Evolutionary conservation across 92 coral and sea anemone genomes (phyloP).

Genomic region (Parazoanthus atlanticus): DNA sequence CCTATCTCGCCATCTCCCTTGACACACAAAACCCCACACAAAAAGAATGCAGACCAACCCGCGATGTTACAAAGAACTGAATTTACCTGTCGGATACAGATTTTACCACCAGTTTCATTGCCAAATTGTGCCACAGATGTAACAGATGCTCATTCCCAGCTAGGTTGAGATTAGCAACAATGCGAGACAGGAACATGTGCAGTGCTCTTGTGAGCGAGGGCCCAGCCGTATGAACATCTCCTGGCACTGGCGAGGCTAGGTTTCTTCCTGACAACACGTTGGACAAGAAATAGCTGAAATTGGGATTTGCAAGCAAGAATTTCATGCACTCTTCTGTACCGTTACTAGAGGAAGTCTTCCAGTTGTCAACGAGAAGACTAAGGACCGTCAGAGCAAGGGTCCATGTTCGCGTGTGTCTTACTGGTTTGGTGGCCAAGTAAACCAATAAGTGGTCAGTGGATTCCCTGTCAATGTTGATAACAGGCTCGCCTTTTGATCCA

Average conservation of each 20-base stretch:
- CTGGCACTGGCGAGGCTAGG: neutral
- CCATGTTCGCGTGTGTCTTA: constrained; percentile 44
- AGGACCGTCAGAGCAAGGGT: constrained; percentile 25
- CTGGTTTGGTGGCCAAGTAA: constrained; percentile 39
- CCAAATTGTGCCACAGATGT: constrained; percentile 31
- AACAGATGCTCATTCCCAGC: constrained; percentile 10
- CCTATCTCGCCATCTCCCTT: neutral
- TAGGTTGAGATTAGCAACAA: constrained; percentile 8
- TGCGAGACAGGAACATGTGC: constrained; percentile 28
- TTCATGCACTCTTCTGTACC: constrained; percentile 7
- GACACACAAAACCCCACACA: neutral
- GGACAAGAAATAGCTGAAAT: constrained; percentile 11
- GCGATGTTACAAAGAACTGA: neutral
- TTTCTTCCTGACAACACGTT: constrained; percentile 31
- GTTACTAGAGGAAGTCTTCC: neutral
- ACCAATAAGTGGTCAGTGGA: constrained; percentile 19
- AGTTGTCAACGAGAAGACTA: constrained; percentile 20
- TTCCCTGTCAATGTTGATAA: constrained; percentile 47
- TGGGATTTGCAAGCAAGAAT: neutral
- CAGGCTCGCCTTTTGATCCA: constrained; percentile 27
- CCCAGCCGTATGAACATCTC: constrained; percentile 20
- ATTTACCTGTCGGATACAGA: constrained; percentile 40
- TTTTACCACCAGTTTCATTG: constrained; percentile 26
- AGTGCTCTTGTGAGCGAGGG: constrained; percentile 29
- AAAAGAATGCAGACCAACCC: neutral